Base-by-base conservation (phyloP, 2,888 invertebrate genomes). In the Tholera decimalis region DNA sequence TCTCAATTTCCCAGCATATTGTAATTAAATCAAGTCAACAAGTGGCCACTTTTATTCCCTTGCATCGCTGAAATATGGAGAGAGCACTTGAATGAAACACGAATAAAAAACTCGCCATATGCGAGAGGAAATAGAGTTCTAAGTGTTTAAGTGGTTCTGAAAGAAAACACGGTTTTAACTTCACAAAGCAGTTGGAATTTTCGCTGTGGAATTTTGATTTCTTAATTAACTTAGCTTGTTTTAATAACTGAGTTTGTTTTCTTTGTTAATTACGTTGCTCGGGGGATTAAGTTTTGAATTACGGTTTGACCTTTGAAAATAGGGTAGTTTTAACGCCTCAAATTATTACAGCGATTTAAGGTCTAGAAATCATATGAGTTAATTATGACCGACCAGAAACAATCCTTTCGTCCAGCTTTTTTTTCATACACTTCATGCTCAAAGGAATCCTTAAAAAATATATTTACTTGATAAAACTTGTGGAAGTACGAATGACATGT, bases 11-110 rank as follows among this genome's bases (percentile, higher is more conserved):
- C 39, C 5, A 41, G 24, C 39, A 44, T 28, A 54, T 44, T 26
- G 20, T 50, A 77, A 57, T 55, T 44, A 44, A 62, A 50, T 63
- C 3, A 22, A 56, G 33, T 22, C 73, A 62, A 77, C 56, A 46
- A 77, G 73, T 63, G 1, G 49, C 8, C 43, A 26, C 49, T 77
- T 54, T 43, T 2, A 39, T 22, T 41, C 7, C 24, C 30, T 33
- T 37, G n/a, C 63, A 9, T 20, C 22, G 33, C 8, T 8, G 18
- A 13, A 30, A 18, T 39, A 37, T 46, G 28, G 11, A 77, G 11
- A 77, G 56, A 22, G 44, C 18, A 8, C 73, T 77, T 35, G 8
- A 54, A 56, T 35, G 47, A 39, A 13, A 1, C 2, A 35, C 13
- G 18, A 43, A 30, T 73, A 53, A 50, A 75, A 68, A 49, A 33